Conservation (phyloP, 2,888 invertebrate genomes). For the Morpho helenor region DNA sequence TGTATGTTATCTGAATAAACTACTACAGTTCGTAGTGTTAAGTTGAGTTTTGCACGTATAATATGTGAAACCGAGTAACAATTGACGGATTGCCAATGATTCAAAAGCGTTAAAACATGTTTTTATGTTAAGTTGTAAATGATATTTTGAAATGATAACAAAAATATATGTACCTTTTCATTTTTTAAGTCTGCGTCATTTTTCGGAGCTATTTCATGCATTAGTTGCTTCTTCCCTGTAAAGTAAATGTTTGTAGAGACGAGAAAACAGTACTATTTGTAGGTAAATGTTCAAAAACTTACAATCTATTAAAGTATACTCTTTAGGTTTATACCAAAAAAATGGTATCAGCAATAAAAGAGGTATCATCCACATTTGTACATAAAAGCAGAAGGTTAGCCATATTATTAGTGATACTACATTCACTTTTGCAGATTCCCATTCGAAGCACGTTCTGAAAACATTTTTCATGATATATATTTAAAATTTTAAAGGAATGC, state of each 20-base stretch:
- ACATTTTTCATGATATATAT: slow-evolving; percentile 3
- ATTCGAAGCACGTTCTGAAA: slow-evolving; percentile 93
- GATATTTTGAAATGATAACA: neutral
- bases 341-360: slow-evolving; percentile 90
- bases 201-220: slow-evolving; percentile 6
- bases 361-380: slow-evolving; percentile 96
- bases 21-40: too few species aligned
- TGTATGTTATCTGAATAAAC: too few species aligned
- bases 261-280: too few species aligned
- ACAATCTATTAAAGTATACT: slow-evolving; percentile 49
- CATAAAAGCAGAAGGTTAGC: slow-evolving; percentile 92
- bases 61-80: too few species aligned
- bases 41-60: too few species aligned
- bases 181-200: slow-evolving; percentile 11
- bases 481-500: too few species aligned
- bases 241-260: slow-evolving; percentile 10
- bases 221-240: slow-evolving; percentile 23
- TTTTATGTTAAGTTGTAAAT: too few species aligned
- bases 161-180: slow-evolving; percentile 26
- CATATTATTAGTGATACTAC: slow-evolving; percentile 88
- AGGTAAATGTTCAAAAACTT: slow-evolving; percentile 31
- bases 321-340: slow-evolving; percentile 48
- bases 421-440: slow-evolving; percentile 93
- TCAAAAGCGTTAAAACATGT: neutral
- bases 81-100: neutral